Percentiles rank a stretch among this genome's conserved stretches.
Conservation (phyloP, 1,140 invertebrate species). For the Mesaphorura yosii region DNA sequence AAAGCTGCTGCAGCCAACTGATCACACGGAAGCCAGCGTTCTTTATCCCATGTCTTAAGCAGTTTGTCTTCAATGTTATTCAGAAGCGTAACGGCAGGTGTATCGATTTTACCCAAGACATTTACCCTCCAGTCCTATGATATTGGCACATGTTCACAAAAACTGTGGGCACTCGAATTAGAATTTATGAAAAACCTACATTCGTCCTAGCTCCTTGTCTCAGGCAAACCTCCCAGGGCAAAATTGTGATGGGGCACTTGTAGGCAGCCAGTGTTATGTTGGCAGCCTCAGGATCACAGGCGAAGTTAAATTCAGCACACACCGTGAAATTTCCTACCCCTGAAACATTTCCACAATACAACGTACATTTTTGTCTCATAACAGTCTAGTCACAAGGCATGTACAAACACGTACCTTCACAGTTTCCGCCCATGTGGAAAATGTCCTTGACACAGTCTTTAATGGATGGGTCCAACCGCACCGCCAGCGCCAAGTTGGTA, state of each 20-base stretch:
- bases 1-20: constrained; percentile 43
- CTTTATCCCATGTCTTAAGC: constrained; percentile 14
- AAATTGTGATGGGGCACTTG: constrained; percentile 45
- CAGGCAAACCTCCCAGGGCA: constrained; percentile 52
- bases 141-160: too few relatives aligned
- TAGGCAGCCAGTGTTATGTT: constrained; percentile 50
- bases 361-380: neutral
- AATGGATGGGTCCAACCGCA: constrained; percentile 41
- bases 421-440: constrained; percentile 46
- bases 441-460: constrained; percentile 38
- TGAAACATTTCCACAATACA: neutral
- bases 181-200: too few relatives aligned
- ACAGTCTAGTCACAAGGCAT: too few relatives aligned
- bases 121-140: constrained; percentile 44
- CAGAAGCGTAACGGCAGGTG: constrained; percentile 40
- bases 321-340: constrained; percentile 6
- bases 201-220: constrained; percentile 7
- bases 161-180: too few relatives aligned
- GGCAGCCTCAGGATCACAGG: constrained; percentile 63
- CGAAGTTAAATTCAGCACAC: constrained; percentile 69
- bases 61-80: constrained; percentile 43
- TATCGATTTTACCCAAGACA: constrained; percentile 38
- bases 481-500: constrained; percentile 45
- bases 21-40: constrained; percentile 45
- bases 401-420: constrained; percentile 33